Conservation (phyloP, 2,888 invertebrate genomes). For the Molorchus minor region DNA sequence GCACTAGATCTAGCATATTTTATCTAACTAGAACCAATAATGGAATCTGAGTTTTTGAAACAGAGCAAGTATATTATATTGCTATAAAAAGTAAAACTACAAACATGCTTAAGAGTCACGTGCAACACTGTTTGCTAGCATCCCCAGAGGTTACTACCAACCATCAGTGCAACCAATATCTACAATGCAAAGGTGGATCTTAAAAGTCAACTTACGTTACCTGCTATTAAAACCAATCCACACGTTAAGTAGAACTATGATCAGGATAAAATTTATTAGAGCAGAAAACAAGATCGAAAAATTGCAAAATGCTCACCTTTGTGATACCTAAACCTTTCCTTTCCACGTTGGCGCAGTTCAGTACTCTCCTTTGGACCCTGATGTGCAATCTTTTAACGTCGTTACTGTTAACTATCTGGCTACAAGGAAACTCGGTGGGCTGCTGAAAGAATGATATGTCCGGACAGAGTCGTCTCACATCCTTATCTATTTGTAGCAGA, state of each 20-base stretch:
- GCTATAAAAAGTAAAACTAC: too few species aligned
- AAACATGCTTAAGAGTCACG: too few species aligned
- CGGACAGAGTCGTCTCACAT: constrained; percentile 92
- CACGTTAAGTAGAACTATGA: constrained; percentile 30
- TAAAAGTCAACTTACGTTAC: constrained; percentile 23
- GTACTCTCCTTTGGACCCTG: constrained; percentile 85
- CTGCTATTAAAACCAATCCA: constrained; percentile 42
- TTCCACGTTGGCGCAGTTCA: constrained; percentile 89
- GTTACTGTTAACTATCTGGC: constrained; percentile 79
- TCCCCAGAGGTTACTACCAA: too few species aligned
- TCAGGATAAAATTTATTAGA: constrained; percentile 30
- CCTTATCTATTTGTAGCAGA: constrained; percentile 96
- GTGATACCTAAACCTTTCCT: constrained; percentile 87
- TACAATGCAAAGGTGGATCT: constrained; percentile 18
- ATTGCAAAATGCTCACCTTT: constrained; percentile 72
- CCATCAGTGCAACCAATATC: constrained; percentile 10
- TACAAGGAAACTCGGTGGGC: constrained; percentile 90
- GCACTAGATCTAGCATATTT: too few species aligned
- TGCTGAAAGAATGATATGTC: constrained; percentile 98
- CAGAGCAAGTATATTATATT: too few species aligned
- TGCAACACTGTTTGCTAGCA: too few species aligned
- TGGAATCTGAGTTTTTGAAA: too few species aligned
- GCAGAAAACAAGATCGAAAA: constrained; percentile 24
- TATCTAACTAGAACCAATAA: too few species aligned
- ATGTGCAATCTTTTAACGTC: constrained; percentile 86